phyloP scores from a whole-genome alignment of 2,797 vertebrate genomes.

The Rhinatrema bivittatum region DNA sequence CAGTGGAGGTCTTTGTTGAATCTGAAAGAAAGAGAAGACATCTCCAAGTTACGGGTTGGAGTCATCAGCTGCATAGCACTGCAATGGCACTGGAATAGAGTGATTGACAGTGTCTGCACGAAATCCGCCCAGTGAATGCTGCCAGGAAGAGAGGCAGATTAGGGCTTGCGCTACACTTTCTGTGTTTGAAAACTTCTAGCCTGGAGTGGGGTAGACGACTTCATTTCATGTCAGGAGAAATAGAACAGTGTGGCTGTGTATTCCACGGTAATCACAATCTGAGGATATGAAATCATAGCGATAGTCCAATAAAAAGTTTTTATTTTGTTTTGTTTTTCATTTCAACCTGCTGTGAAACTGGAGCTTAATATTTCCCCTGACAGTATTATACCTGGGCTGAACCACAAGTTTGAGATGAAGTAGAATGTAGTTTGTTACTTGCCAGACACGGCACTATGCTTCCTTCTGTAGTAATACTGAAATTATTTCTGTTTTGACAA shows the following conservation, averaged over 20 bases:
- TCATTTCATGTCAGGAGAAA: slow-evolving; percentile 44
- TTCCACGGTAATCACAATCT: slow-evolving; percentile 28
- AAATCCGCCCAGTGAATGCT: slow-evolving; percentile 42
- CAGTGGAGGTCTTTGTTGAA: slow-evolving; percentile 33
- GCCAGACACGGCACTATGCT: no score
- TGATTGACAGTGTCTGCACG: slow-evolving; percentile 43
- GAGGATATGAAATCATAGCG: slow-evolving; percentile 28
- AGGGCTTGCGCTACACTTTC: slow-evolving; percentile 56
- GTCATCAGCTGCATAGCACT: slow-evolving; percentile 54
- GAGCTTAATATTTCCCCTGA: no score
- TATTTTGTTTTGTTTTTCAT: no score
- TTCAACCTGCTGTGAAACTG: no score
- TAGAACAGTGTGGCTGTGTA: slow-evolving; percentile 20
- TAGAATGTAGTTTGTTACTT: no score
- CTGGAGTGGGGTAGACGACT: slow-evolving; percentile 37
- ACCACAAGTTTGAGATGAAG: no score
- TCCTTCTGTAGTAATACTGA: no score
- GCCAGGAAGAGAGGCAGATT: slow-evolving; percentile 48
- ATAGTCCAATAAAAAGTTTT: slow-evolving; percentile 37
- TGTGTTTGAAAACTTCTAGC: slow-evolving; percentile 45
- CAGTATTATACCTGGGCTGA: no score
- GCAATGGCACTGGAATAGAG: slow-evolving; percentile 38
- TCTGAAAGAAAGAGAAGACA: slow-evolving; percentile 56
- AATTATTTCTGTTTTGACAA: no score
- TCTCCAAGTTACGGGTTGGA: slow-evolving; percentile 53